Evolutionary conservation across 2,797 vertebrate genomes (phyloP).

Genomic region (Danio albolineatus): DNA sequence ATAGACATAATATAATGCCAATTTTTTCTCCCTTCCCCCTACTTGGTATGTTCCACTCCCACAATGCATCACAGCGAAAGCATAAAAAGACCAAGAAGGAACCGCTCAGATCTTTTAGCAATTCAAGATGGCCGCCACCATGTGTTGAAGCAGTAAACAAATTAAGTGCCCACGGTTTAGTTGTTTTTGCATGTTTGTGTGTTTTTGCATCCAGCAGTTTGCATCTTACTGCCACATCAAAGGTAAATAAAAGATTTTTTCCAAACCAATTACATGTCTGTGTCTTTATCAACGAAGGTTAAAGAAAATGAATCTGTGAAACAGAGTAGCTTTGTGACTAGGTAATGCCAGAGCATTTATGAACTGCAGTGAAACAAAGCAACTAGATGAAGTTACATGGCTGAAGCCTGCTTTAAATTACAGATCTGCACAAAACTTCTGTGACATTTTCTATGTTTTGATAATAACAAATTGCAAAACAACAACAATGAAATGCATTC

Average conservation of each 20-base stretch:
- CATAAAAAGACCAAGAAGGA: not conserved
- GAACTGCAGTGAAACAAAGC: too few relatives aligned
- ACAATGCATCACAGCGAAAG: not conserved
- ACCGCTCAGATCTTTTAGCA: not conserved
- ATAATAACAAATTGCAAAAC: too few relatives aligned
- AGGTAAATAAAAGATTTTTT: too few relatives aligned
- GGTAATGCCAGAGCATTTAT: too few relatives aligned
- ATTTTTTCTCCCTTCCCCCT: not conserved
- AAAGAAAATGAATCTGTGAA: not conserved
- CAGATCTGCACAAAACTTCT: too few relatives aligned
- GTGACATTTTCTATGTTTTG: too few relatives aligned
- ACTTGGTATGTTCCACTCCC: not conserved
- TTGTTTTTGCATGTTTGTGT: not conserved
- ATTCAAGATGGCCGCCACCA: not conserved
- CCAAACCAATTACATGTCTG: not conserved
- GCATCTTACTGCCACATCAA: not conserved
- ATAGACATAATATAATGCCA: not conserved
- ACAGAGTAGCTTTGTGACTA: too few relatives aligned
- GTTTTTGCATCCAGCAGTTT: not conserved
- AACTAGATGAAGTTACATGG: too few relatives aligned
- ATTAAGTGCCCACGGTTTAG: not conserved
- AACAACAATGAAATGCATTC: too few relatives aligned
- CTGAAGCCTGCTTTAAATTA: too few relatives aligned
- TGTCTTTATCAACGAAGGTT: not conserved
- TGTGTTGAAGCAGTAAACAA: not conserved